Evolutionary conservation across 2,113 vertebrate genomes (phyloP).

Genomic region (Menura novaehollandiae): DNA sequence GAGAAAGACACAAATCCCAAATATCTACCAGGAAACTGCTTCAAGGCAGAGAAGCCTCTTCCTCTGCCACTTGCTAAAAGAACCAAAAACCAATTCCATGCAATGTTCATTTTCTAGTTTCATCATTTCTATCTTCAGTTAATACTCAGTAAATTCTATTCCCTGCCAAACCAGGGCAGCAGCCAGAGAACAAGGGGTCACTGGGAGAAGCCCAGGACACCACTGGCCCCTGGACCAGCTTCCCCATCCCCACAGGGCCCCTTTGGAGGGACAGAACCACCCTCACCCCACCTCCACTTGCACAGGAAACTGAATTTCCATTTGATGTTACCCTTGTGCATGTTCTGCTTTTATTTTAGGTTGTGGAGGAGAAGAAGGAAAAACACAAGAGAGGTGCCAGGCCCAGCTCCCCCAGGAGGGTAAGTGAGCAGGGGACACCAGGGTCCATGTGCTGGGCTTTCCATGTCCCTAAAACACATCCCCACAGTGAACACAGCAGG

Average conservation of each 20-base stretch:
- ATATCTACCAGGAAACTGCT: background rate
- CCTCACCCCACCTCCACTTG: fast-evolving
- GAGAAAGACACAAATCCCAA: background rate
- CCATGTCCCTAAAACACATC: fast-evolving
- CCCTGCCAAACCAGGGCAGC: background rate
- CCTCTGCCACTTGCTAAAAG: background rate
- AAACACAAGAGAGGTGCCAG: background rate
- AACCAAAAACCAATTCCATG: fast-evolving
- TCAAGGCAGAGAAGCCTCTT: background rate
- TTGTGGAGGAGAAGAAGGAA: background rate
- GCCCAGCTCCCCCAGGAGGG: background rate
- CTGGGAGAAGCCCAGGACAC: background rate
- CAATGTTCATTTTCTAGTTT: background rate
- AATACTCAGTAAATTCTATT: background rate
- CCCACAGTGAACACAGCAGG: fast-evolving
- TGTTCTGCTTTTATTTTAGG: background rate
- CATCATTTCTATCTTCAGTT: background rate
- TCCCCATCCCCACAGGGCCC: fast-evolving
- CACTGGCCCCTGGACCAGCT: background rate
- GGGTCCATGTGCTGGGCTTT: background rate
- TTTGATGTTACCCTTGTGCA: background rate
- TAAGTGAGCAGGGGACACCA: background rate
- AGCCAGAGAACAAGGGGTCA: background rate
- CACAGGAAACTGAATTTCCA: background rate
- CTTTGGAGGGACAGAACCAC: background rate